These are phyloP conservation scores for Halcyon badia DNA, from an alignment of 2,797 vertebrate genomes.

Conservation along the genomic window DNA sequence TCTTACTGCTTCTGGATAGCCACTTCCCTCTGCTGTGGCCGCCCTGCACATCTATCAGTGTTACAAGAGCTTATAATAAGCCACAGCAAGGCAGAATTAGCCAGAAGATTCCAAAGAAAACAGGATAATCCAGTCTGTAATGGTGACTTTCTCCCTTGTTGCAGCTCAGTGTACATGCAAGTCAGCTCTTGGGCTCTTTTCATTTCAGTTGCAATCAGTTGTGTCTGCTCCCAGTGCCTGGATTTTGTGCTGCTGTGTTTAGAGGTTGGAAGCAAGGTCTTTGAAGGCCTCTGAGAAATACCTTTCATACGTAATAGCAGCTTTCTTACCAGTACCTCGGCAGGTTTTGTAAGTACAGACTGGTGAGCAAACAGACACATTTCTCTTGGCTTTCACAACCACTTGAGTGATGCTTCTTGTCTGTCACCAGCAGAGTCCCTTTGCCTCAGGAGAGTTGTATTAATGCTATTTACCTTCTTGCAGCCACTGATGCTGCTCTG, in stretches of 20 bases:
- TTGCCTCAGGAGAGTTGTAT: background rate
- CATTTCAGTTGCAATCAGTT: background rate
- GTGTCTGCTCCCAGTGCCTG: background rate
- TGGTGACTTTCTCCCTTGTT: background rate
- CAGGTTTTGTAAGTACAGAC: background rate
- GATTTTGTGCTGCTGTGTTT: background rate
- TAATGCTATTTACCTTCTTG: background rate
- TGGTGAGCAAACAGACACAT: background rate
- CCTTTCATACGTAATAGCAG: background rate
- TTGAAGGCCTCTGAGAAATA: background rate
- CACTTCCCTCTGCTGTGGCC: constrained; percentile 14
- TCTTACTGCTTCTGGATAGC: constrained; percentile 26
- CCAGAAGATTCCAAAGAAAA: constrained; percentile 26
- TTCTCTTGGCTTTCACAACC: background rate
- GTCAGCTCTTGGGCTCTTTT: background rate
- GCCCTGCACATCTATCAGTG: constrained; percentile 1
- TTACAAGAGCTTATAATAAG: constrained; percentile 35
- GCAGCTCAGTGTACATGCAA: background rate
- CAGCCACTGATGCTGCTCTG: background rate
- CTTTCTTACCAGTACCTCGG: background rate
- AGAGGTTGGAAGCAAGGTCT: background rate
- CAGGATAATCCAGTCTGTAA: constrained; percentile 47
- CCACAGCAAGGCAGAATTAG: constrained; percentile 35
- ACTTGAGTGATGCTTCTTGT: background rate
- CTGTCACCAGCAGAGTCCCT: background rate